Evolutionary conservation across 2,113 vertebrate species (phyloP).

Genomic region (Excalfactoria chinensis): DNA sequence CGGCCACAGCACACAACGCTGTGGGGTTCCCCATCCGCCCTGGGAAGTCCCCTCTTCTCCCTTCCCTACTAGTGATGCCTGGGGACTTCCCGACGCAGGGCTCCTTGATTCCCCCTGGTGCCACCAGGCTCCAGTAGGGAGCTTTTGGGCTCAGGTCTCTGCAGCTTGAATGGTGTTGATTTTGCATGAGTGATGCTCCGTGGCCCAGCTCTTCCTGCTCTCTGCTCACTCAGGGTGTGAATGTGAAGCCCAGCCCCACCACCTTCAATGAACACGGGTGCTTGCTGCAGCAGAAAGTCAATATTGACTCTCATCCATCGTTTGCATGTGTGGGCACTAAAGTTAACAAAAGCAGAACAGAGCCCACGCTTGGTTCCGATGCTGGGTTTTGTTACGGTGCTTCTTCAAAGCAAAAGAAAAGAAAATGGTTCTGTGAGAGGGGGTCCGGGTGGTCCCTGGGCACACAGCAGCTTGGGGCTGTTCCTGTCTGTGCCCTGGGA

Average conservation of each 20-base stretch:
- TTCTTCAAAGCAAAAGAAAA: neutral
- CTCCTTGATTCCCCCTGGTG: neutral
- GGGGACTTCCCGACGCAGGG: neutral
- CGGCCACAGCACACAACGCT: neutral
- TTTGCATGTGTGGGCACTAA: neutral
- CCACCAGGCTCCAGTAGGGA: neutral
- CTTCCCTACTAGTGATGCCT: neutral
- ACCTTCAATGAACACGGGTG: neutral
- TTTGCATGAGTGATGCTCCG: neutral
- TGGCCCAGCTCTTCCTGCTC: neutral
- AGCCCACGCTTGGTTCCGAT: neutral
- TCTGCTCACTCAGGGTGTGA: neutral
- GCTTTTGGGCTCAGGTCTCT: neutral
- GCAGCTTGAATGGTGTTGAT: neutral
- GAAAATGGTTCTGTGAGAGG: neutral
- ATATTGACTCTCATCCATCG: neutral
- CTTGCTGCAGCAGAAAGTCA: slow-evolving; percentile 17
- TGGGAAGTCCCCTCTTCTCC: neutral
- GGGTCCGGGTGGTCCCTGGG: neutral
- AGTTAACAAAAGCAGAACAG: neutral
- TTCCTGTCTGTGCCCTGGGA: neutral
- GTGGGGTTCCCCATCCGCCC: neutral
- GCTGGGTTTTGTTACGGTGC: rapidly evolving
- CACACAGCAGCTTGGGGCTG: neutral
- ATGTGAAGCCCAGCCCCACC: neutral